These are phyloP conservation scores for Macrophya alboannulata DNA, from an alignment of 2,888 invertebrate genomes.

Conservation along the genomic window DNA sequence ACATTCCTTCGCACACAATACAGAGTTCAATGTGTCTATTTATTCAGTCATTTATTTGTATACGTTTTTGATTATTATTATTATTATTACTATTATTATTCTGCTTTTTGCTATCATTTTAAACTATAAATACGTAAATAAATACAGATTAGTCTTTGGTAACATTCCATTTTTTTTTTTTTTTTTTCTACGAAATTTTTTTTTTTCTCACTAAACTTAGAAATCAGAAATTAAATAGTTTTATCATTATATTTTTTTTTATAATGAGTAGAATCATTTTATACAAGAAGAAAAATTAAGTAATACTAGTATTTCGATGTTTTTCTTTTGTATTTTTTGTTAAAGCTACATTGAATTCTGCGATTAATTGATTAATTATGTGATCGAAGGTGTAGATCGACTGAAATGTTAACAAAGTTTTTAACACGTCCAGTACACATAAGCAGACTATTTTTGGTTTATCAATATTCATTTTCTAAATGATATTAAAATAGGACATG, in stretches of 20 bases:
- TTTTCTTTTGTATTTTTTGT: not conserved
- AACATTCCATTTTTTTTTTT: conserved; percentile 52
- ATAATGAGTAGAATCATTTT: not conserved
- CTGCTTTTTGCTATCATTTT: not conserved
- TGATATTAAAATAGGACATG: conserved; percentile 22
- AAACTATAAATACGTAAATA: not conserved
- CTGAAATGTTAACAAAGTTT: conserved; percentile 33
- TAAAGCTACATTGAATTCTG: conserved; percentile 12
- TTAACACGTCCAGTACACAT: not conserved
- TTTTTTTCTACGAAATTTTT: not conserved
- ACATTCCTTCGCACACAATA: conserved; percentile 66
- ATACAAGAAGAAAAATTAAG: not conserved
- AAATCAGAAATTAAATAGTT: not conserved
- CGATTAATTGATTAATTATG: conserved; percentile 21
- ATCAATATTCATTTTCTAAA: not conserved
- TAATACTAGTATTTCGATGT: not conserved
- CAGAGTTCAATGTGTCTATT: conserved; percentile 49
- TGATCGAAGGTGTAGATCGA: conserved; percentile 20
- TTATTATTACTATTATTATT: conserved; percentile 2
- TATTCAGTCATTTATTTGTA: conserved; percentile 33
- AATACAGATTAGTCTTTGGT: conserved; percentile 25
- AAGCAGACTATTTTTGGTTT: conserved; percentile 2
- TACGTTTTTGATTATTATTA: conserved; percentile 14
- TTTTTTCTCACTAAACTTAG: not conserved
- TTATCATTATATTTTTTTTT: not conserved